phyloP scores from a whole-genome alignment of 2,113 vertebrate species.

The Chiloscyllium plagiosum region DNA sequence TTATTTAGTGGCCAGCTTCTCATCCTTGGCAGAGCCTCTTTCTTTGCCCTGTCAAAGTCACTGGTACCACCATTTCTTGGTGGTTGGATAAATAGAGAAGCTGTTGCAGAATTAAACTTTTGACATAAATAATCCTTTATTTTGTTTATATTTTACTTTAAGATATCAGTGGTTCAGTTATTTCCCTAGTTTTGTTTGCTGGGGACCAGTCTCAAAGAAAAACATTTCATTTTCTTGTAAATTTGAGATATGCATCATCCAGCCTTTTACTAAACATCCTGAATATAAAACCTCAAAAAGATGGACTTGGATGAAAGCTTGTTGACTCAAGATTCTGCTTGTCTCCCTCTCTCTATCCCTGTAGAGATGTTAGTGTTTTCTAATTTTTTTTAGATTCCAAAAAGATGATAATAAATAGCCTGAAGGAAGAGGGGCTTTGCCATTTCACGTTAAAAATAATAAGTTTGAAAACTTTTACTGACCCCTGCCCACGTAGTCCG shows the following conservation, averaged over 20 bases:
- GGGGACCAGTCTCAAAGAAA: background rate
- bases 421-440: background rate
- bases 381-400: background rate
- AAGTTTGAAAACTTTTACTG: constrained; percentile 19
- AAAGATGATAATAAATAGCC: background rate
- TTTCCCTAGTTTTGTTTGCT: background rate
- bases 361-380: background rate
- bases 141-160: background rate
- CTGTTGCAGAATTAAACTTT: background rate
- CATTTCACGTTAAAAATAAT: background rate
- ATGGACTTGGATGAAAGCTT: background rate
- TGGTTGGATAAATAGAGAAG: background rate
- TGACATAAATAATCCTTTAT: background rate
- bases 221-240: background rate
- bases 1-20: too few relatives aligned
- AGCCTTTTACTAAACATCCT: background rate
- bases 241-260: background rate
- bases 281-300: background rate
- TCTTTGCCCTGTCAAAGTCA: too few relatives aligned
- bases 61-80: background rate
- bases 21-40: too few relatives aligned
- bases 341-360: background rate
- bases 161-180: background rate
- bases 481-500: constrained; percentile 45
- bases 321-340: too few relatives aligned